Evolutionary conservation across 2,113 vertebrate genomes (phyloP).

Genomic region (Dipodomys spectabilis): DNA sequence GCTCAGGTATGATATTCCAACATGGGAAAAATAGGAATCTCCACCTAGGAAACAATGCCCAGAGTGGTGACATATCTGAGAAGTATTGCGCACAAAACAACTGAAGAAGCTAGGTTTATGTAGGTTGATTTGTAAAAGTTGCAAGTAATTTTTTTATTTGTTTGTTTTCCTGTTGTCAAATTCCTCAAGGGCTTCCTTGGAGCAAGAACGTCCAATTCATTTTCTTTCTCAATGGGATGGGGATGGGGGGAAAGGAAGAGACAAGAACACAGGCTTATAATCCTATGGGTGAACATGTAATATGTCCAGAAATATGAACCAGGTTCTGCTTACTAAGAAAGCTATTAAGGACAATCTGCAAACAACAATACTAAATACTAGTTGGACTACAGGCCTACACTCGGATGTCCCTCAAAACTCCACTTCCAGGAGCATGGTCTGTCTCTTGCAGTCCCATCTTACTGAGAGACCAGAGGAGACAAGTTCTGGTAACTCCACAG

Average conservation of each 20-base stretch:
- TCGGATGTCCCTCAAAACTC: background rate
- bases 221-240: background rate
- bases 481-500: background rate
- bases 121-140: background rate
- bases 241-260: background rate
- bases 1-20: too few relatives aligned
- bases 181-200: background rate
- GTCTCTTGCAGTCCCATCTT: background rate
- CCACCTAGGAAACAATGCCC: background rate
- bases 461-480: background rate
- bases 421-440: background rate
- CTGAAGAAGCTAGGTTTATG: background rate
- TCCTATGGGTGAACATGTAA: background rate
- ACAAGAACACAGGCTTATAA: background rate
- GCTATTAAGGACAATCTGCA: background rate
- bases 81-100: background rate
- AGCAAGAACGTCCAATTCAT: background rate
- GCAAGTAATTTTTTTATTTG: background rate
- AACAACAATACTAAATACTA: background rate
- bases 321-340: background rate
- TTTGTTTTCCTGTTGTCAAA: background rate
- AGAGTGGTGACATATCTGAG: background rate
- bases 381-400: rapidly evolving
- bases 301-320: background rate
- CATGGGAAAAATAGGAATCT: background rate